phyloP scores from a whole-genome alignment of 1,140 invertebrate genomes.

The Mylabris phalerata region DNA sequence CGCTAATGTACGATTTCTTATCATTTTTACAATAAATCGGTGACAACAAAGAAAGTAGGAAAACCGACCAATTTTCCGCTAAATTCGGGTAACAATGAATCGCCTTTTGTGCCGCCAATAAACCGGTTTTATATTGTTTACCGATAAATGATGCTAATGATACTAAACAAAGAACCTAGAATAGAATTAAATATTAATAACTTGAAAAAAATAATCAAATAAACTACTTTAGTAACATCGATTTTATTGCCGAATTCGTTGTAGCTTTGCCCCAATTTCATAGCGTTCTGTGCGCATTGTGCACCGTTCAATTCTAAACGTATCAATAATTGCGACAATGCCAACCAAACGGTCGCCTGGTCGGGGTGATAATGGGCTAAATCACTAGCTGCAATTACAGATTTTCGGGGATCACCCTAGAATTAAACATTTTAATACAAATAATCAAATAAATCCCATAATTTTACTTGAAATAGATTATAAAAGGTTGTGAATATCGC shows the following conservation, averaged over 20 bases:
- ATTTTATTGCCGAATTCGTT: conserved; percentile 9
- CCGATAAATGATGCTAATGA: conserved; percentile 27
- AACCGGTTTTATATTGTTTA: conserved; percentile 26
- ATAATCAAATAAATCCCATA: neutral
- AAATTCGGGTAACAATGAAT: conserved; percentile 36
- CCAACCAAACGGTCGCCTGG: conserved; percentile 30
- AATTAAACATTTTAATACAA: conserved; percentile 5
- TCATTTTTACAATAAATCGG: neutral
- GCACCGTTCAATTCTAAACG: conserved; percentile 20
- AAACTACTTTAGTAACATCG: conserved; percentile 27
- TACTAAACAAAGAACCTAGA: conserved; percentile 31
- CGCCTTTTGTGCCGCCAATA: conserved; percentile 34
- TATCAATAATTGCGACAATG: conserved; percentile 30
- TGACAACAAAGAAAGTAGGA: neutral
- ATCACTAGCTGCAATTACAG: conserved; percentile 27
- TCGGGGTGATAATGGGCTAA: conserved; percentile 35
- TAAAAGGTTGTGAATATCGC: conserved; percentile 26
- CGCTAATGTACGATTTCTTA: neutral
- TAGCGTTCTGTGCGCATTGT: conserved; percentile 29
- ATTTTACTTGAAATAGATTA: conserved; percentile 29
- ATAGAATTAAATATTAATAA: conserved; percentile 14
- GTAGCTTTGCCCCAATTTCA: conserved; percentile 26
- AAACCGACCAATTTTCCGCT: conserved; percentile 29
- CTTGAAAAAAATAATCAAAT: neutral
- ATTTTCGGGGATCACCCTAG: conserved; percentile 26